Base-by-base conservation (phyloP, 2,113 vertebrate genomes). In the Ceyx cyanopectus region DNA sequence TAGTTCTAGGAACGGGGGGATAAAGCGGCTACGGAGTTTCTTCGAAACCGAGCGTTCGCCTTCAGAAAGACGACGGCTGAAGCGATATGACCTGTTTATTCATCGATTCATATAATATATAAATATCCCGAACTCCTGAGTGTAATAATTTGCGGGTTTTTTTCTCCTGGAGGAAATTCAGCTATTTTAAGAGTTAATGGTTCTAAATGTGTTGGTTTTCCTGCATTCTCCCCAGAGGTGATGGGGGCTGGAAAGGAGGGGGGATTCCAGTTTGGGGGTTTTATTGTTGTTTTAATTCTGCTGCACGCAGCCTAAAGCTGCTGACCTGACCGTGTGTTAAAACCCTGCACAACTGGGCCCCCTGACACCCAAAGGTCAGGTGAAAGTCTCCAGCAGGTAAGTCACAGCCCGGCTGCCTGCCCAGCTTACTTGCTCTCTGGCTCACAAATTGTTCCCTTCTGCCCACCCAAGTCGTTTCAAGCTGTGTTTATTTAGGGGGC, bases 381-480 rank as follows among this genome's bases (percentile, higher is more conserved):
- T 67, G 68, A 93, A 87, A 95, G 91, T 74, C 87, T 50, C 67
- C 83, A 43, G 56, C 56, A 97, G 96, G 85, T 90, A 92, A 77
- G 74, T 65, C 61, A 23, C 9, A 9, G 85, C n/a, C 77, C 82
- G 66, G 69, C 94, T 67, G 60, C 63, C 57, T 40, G 70, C 73
- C 75, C 61, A 34, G 45, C 76, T 93, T 65, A 53, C 83, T 96
- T 82, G 30, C 78, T 89, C 81, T 69, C 57, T 61, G 77, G 50
- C 68, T 91, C 94, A 83, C 94, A 96, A 88, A 96, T 91, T 89
- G 89, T 75, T 96, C 93, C 91, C 79, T 90, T 84, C 69, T 96
- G 96, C 96, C 97, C 97, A 97, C 97, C 97, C 97, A 97, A 90
- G 95, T 90, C n/a, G 97, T 88, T 63, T 86, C 89, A 95, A 97